Evolutionary conservation across 2,888 invertebrate genomes (phyloP), one percentile per base, ranked within the genome.

Genomic region (Gibbula magus): DNA sequence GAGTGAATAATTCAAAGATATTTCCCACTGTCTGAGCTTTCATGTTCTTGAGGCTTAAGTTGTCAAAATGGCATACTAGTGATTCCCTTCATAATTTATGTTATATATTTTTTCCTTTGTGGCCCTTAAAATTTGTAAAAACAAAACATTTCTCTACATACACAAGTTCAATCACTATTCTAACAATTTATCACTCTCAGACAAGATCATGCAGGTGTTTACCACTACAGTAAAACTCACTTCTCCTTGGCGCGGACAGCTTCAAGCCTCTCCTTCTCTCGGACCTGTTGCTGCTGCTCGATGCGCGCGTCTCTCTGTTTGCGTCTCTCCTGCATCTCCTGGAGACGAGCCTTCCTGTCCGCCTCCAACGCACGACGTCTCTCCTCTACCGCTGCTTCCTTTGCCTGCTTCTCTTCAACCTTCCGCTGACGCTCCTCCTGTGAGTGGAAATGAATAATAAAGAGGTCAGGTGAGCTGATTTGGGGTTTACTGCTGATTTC

Each of bases 321-420:
- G 81, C 96, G 94, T 16, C 96, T 95, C 93, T 97, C 97, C 89
- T 97, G 95, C 90, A 93, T 93, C 85, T 93, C 93, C 80, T 89
- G 90, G n/a, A 93, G 88, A 51, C 92, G 88, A 2, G 92, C 95
- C 88, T 95, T 95, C 29, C 98, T 94, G 84, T 97, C 97, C 4
- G 96, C 96, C 92, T 98, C 97, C 56, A 98, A 92, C 2, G 96
- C 96, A 88, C 95, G 95, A 5, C 98, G 94, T 0, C 98, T 94
- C 79, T 97, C 96, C 89, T 98, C 98, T 0, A 97, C 98, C 0
- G 98, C 98, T 0, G 97, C 97, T 90, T 98, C 98, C 91, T 98
- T 98, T 0, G 98, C 98, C 20, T 97, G 96, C 91, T 98, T 98
- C 91, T 98, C 98, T 91, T 97, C 97, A 93, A 96, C 94, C 61